A percentile compares a stretch with the other conserved stretches of the same genome.
These are phyloP conservation scores for Genyomyrus donnyi DNA, from an alignment of 2,113 vertebrate genomes.

Conservation along the genomic window DNA sequence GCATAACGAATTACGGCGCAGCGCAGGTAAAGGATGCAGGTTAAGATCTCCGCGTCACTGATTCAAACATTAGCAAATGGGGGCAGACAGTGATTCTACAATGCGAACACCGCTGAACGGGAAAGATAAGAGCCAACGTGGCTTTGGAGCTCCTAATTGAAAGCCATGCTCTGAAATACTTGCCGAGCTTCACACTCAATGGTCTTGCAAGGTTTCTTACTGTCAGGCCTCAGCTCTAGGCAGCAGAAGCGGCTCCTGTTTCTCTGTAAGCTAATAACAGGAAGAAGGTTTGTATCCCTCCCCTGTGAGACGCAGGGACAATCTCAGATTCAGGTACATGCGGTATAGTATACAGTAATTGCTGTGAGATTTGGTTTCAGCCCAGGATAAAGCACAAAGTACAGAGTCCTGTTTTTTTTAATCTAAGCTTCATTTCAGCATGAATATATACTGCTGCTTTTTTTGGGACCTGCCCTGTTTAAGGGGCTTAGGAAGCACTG, in stretches of 20 bases:
- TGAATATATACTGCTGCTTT: not conserved
- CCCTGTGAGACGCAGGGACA: not conserved
- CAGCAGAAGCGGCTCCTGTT: not conserved
- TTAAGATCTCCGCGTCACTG: not conserved
- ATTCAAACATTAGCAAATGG: not conserved
- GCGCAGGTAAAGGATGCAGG: not conserved
- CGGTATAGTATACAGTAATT: conserved; percentile 3
- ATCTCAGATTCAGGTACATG: not conserved
- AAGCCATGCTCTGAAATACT: not conserved
- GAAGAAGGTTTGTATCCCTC: not conserved
- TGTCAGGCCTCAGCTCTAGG: not conserved
- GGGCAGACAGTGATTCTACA: not conserved
- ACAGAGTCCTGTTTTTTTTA: not conserved
- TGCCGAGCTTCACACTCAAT: not conserved
- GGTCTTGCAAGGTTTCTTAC: not conserved
- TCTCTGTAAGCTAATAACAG: not conserved
- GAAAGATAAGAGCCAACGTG: not conserved
- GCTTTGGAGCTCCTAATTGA: not conserved
- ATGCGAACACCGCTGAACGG: not conserved
- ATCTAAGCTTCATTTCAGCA: not conserved
- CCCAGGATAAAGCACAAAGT: conserved; percentile 1
- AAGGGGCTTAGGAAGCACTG: not conserved
- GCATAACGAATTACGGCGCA: not conserved
- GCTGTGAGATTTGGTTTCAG: conserved; percentile 6
- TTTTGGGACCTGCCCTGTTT: not conserved